phyloP scores from a whole-genome alignment of 2,797 vertebrate genomes.

The Typhlichthys eigenmanni region DNA sequence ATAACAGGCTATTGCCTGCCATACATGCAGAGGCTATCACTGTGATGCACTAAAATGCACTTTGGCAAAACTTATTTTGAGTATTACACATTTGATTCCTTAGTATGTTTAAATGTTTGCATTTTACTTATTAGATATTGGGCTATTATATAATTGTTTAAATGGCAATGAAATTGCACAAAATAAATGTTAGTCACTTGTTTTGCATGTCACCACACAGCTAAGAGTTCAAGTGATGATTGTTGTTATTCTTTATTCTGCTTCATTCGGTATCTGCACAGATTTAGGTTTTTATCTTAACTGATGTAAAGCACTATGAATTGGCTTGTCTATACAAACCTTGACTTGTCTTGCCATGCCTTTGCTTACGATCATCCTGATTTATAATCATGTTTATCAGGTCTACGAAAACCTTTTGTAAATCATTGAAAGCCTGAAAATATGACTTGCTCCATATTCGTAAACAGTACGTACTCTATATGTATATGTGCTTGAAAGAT shows the following conservation, averaged over 20 bases:
- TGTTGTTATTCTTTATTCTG: background rate
- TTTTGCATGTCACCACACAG: no score
- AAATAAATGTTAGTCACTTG: no score
- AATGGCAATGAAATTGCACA: background rate
- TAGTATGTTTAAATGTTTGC: no score
- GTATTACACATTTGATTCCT: background rate
- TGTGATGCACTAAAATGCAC: constrained; percentile 11
- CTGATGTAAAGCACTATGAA: no score
- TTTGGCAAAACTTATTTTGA: background rate
- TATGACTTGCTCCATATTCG: no score
- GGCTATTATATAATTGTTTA: background rate
- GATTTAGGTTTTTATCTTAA: no score
- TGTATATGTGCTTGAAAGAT: background rate
- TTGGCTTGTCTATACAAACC: no score
- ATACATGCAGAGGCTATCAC: constrained; percentile 26
- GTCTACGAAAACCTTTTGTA: constrained; percentile 32
- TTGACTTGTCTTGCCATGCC: no score
- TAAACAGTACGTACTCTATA: background rate
- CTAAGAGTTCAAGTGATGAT: no score
- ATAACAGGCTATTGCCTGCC: constrained; percentile 41
- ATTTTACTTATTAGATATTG: no score
- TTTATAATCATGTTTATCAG: constrained; percentile 46
- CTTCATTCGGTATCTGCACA: background rate
- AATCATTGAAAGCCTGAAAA: constrained; percentile 40
- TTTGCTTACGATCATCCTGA: background rate